These are phyloP conservation scores for Otocyon megalotis DNA, from an alignment of 2,113 vertebrate species.

Conservation along the genomic window DNA sequence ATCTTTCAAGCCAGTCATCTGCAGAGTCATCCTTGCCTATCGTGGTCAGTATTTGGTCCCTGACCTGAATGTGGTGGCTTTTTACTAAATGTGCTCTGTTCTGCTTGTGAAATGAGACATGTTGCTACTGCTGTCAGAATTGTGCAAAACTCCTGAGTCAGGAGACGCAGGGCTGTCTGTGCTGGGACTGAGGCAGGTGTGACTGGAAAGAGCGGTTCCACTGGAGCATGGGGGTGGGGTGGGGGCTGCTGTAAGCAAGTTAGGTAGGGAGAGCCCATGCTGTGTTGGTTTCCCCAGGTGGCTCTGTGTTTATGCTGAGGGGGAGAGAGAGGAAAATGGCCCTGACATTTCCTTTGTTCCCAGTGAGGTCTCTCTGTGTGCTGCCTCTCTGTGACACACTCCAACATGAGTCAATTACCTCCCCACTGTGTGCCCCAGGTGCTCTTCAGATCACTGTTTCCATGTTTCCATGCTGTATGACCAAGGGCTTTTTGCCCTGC, in stretches of 20 bases:
- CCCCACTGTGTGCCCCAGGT: not conserved
- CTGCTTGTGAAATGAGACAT: not conserved
- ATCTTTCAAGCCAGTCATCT: not conserved
- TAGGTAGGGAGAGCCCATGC: not conserved
- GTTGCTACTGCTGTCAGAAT: not conserved
- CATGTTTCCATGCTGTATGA: not conserved
- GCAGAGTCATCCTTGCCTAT: not conserved
- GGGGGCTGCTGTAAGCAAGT: not conserved
- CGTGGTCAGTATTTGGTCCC: not conserved
- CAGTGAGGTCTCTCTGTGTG: not conserved
- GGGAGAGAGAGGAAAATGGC: not conserved
- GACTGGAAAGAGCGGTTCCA: too few relatives aligned
- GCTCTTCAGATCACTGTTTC: not conserved
- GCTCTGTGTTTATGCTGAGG: not conserved
- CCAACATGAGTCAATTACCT: not conserved
- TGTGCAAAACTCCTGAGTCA: not conserved
- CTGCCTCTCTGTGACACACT: not conserved
- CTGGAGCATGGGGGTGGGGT: not conserved
- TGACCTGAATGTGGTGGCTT: not conserved
- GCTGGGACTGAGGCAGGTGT: too few relatives aligned
- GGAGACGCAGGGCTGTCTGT: not conserved
- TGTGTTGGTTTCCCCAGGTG: not conserved
- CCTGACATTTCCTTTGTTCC: not conserved
- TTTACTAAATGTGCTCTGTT: not conserved
- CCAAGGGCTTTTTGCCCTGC: not conserved